phyloP scores from a whole-genome alignment of 2,888 invertebrate genomes.

The Slavum lentiscoides region DNA sequence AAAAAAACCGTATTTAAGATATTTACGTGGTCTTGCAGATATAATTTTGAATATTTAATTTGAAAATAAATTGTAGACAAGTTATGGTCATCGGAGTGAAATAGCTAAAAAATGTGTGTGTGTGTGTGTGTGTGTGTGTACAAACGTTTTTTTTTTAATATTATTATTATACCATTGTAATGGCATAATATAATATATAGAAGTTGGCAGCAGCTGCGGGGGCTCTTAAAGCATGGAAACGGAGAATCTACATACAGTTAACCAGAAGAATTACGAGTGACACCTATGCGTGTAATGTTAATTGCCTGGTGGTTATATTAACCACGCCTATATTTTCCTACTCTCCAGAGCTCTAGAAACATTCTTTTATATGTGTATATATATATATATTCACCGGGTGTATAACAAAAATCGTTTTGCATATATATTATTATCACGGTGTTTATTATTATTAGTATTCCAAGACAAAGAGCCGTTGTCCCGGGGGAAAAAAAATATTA shows the following conservation, averaged over 20 bases:
- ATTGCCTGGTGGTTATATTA: slow-evolving; percentile 43
- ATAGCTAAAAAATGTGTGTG: neutral
- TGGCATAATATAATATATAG: slow-evolving; percentile 9
- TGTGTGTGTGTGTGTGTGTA: too few species aligned
- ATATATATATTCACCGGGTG: slow-evolving; percentile 28
- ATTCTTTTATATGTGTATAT: too few species aligned
- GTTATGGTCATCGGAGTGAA: neutral
- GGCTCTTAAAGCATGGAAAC: slow-evolving; percentile 35
- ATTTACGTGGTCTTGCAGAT: neutral
- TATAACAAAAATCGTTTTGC: slow-evolving; percentile 47
- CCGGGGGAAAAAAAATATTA: neutral
- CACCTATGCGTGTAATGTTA: slow-evolving; percentile 50
- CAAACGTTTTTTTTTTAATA: neutral
- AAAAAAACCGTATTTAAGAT: neutral
- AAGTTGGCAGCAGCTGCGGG: slow-evolving; percentile 48
- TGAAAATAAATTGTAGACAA: slow-evolving; percentile 26
- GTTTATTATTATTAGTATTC: slow-evolving; percentile 23
- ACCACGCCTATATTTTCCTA: slow-evolving; percentile 50
- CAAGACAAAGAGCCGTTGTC: slow-evolving; percentile 16
- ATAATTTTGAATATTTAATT: neutral
- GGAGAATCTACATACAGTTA: slow-evolving; percentile 47
- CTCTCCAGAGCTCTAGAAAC: slow-evolving; percentile 34
- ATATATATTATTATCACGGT: slow-evolving; percentile 28
- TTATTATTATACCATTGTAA: slow-evolving; percentile 13
- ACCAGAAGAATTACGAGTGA: slow-evolving; percentile 52